Percentiles rank a stretch among this genome's conserved stretches.
phyloP scores from a whole-genome alignment of 2,888 invertebrate genomes.

The Epinotia ramella region DNA sequence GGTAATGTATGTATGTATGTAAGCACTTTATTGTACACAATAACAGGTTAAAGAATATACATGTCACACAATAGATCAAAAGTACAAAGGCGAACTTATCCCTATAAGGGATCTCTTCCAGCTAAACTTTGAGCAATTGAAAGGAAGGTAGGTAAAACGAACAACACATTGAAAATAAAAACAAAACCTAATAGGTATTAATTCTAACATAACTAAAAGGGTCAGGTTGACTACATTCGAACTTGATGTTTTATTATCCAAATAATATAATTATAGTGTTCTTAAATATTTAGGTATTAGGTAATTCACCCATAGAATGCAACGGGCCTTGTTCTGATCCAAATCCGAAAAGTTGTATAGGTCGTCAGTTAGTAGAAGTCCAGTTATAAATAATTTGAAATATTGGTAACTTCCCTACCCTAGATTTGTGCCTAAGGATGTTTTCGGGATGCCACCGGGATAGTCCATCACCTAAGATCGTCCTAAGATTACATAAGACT shows the following conservation, averaged over 20 bases:
- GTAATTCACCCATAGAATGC: background rate
- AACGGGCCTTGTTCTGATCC: background rate
- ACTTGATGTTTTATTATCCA: background rate
- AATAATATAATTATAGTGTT: background rate
- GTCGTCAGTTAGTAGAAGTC: background rate
- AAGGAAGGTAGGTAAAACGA: too few species aligned
- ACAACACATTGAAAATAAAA: too few species aligned
- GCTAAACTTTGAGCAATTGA: too few species aligned
- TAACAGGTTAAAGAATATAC: too few species aligned
- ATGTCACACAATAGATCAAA: too few species aligned
- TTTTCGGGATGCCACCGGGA: background rate
- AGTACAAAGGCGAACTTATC: too few species aligned
- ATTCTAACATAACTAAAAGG: background rate
- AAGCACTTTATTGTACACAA: too few species aligned
- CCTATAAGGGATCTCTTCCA: too few species aligned
- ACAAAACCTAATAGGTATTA: too few species aligned
- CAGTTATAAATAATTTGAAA: background rate
- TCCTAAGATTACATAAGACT: too few species aligned
- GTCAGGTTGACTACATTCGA: background rate
- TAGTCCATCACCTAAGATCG: too few species aligned
- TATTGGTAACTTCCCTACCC: background rate
- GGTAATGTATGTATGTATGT: background rate
- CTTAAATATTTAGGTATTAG: background rate
- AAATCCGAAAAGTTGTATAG: background rate
- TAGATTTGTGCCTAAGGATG: too few species aligned